phyloP scores from a whole-genome alignment of 2,797 vertebrate genomes.

The Tinamus major region DNA sequence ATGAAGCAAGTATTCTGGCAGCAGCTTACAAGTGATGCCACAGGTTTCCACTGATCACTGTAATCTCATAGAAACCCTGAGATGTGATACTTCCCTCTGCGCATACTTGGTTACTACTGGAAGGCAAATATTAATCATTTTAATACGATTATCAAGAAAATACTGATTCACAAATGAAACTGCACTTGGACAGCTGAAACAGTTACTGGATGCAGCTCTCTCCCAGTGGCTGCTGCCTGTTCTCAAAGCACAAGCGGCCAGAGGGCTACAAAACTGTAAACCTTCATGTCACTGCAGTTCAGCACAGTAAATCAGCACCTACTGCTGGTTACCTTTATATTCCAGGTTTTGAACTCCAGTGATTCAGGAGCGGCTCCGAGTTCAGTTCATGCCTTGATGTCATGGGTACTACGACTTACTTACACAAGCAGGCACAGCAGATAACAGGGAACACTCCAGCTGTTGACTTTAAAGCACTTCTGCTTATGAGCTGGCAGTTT shows the following conservation, averaged over 20 bases:
- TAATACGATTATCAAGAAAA: background rate
- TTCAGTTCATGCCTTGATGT: background rate
- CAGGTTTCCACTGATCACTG: background rate
- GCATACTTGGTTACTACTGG: background rate
- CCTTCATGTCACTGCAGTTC: background rate
- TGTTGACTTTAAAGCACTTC: conserved; percentile 31
- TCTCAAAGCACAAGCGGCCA: background rate
- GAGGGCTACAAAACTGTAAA: background rate
- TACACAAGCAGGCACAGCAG: background rate
- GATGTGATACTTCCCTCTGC: rapidly evolving
- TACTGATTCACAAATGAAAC: background rate
- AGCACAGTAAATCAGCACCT: background rate
- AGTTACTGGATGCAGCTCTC: background rate
- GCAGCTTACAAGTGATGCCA: background rate
- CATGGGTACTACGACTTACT: background rate
- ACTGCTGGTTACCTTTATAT: background rate
- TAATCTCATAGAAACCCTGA: background rate
- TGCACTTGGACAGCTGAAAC: background rate
- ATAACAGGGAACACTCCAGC: conserved; percentile 25
- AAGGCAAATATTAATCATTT: background rate
- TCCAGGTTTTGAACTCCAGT: background rate
- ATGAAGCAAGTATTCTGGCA: background rate
- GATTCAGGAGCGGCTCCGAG: background rate
- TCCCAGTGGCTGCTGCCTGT: rapidly evolving
- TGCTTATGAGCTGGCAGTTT: conserved; percentile 29